Evolutionary conservation across 2,888 invertebrate genomes (phyloP), one percentile per base, ranked within the genome.

Genomic region (Tetragonula carbonaria): DNA sequence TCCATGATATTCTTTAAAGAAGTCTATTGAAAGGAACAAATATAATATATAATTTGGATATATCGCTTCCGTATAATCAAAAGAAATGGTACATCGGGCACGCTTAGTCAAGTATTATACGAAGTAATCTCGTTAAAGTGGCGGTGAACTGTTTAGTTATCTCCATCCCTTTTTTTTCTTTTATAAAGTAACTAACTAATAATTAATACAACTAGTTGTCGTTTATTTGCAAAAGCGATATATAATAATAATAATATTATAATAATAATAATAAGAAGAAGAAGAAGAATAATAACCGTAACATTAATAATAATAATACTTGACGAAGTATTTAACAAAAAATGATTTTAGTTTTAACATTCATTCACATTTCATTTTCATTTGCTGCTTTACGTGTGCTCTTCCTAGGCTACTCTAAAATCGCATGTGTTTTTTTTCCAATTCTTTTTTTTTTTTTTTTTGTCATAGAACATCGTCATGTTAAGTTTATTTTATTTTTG

Each of bases 341-440:
- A 90, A 86, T 90, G 51, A 67, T 67, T 82, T 94, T 92, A 93
- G 91, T 93, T 93, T 86, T 92, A 92, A 92, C 92, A 93, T 86
- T 92, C 92, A 93, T 92, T 91, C 92, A 92, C 92, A 92, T 91
- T 93, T 94, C 92, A 93, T 91, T 94, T 92, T 94, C 91, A 94
- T 94, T 94, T 94, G 94, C 94, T 88, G 94, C 94, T 94, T 94
- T 94, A 91, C 91, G 92, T 94, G 94, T 94, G 94, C 94, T 93
- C 86, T 88, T 82, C 84, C 84, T 89, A 85, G 82, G 84, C 84
- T 90, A 84, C 82, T 86, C 82, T 87, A 75, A 81, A 85, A 82
- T 75, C 80, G 91, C 91, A 91, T 91, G 91, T 83, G 28, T 78
- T 81, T 84, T 76, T 82, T 76, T 82, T 71, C 51, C 72, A 57